These are phyloP conservation scores for Mirza zaza DNA, from an alignment of 2,113 vertebrate species.

Conservation along the genomic window DNA sequence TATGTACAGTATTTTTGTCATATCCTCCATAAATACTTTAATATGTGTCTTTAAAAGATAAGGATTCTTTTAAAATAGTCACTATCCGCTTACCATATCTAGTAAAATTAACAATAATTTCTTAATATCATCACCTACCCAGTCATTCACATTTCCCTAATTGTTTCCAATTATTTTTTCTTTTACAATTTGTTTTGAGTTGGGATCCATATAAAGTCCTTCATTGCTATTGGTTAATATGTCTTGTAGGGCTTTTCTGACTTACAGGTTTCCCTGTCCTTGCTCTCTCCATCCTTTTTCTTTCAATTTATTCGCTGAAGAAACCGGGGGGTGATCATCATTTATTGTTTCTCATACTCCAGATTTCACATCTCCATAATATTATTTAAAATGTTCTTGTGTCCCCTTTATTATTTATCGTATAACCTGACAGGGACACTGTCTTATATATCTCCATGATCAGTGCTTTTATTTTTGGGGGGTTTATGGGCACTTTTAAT, in stretches of 20 bases:
- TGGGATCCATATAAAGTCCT: neutral
- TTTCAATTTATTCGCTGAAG: slow-evolving; percentile 31
- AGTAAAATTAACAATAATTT: neutral
- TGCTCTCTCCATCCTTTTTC: neutral
- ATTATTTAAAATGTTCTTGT: neutral
- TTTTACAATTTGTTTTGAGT: neutral
- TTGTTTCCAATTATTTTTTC: neutral
- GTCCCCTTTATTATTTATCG: neutral
- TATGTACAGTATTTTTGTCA: neutral
- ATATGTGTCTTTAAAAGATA: slow-evolving; percentile 1
- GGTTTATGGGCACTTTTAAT: neutral
- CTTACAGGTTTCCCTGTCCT: neutral
- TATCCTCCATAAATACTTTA: neutral
- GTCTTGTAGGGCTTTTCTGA: neutral
- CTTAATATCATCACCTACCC: neutral
- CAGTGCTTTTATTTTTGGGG: neutral
- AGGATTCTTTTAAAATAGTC: neutral
- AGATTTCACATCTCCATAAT: neutral
- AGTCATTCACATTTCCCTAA: neutral
- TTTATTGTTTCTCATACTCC: neutral
- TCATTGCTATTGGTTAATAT: neutral
- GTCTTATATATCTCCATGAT: neutral
- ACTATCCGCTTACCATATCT: neutral
- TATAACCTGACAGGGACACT: neutral
- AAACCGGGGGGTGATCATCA: slow-evolving; percentile 7